phyloP scores from a whole-genome alignment of 2,113 vertebrate species.

The Phycodurus eques region DNA sequence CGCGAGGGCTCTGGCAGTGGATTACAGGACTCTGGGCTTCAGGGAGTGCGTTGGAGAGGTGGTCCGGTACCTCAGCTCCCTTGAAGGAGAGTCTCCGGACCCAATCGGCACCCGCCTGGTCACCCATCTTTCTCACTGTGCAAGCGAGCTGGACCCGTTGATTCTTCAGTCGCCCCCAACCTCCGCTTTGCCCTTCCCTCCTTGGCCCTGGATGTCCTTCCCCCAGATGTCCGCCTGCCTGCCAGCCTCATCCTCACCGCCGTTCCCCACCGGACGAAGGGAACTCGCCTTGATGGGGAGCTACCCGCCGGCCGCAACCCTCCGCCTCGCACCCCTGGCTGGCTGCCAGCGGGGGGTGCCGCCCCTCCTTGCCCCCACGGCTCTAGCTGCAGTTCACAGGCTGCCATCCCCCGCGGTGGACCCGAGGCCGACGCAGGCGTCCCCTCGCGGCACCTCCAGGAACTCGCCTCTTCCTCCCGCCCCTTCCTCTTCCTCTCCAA shows the following conservation, averaged over 20 bases:
- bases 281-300: conserved; percentile 77
- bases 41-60: conserved; percentile 93
- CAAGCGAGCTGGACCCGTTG: conserved; percentile 86
- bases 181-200: conserved; percentile 75
- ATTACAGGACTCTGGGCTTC: conserved; percentile 93
- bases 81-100: conserved; percentile 82
- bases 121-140: conserved; percentile 89
- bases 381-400: conserved; percentile 61
- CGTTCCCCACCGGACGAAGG: conserved; percentile 65
- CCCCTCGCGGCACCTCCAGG: conserved; percentile 72
- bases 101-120: conserved; percentile 87
- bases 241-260: conserved; percentile 67
- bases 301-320: conserved; percentile 69
- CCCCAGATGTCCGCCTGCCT: conserved; percentile 65
- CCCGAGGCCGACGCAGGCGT: conserved; percentile 63
- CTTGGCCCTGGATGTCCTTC: conserved; percentile 88
- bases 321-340: conserved; percentile 71
- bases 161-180: conserved; percentile 65
- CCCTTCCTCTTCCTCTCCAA: conserved; percentile 51
- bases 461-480: conserved; percentile 63
- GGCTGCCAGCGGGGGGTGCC: conserved; percentile 63
- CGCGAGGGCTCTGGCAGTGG: conserved; percentile 84
- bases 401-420: conserved; percentile 60
- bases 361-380: conserved; percentile 58
- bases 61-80: conserved; percentile 85